Conservation (phyloP, 2,113 vertebrate species). For the Elephas maximus region DNA sequence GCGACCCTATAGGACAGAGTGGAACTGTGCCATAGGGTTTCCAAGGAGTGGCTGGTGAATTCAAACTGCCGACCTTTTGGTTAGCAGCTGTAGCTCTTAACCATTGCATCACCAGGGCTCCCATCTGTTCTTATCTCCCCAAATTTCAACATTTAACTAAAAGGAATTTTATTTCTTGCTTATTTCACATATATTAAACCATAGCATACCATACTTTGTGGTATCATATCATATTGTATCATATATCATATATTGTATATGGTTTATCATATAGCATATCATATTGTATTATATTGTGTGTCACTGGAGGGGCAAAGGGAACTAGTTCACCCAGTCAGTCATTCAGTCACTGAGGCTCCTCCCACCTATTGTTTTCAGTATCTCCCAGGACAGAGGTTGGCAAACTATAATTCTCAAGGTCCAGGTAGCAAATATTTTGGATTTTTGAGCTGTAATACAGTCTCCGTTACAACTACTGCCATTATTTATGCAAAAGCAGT, state of each 20-base stretch:
- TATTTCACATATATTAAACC: neutral
- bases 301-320: neutral
- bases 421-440: neutral
- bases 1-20: no score
- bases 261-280: no score
- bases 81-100: no score
- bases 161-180: neutral
- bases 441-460: neutral
- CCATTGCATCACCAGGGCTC: no score
- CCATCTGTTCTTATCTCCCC: neutral
- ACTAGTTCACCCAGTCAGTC: neutral
- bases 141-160: conserved; percentile 2
- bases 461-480: neutral
- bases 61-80: no score
- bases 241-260: no score
- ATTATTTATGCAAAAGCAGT: neutral
- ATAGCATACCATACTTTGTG: no score
- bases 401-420: conserved; percentile 28
- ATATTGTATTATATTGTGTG: no score
- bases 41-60: no score
- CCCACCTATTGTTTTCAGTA: neutral
- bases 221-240: no score
- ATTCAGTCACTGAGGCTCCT: neutral
- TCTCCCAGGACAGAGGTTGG: neutral
- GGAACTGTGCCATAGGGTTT: no score